Percentiles rank a stretch among this genome's conserved stretches.
These are phyloP conservation scores for Drosophila chauvacae DNA, from an alignment of 1,140 invertebrate genomes.

Conservation along the genomic window DNA sequence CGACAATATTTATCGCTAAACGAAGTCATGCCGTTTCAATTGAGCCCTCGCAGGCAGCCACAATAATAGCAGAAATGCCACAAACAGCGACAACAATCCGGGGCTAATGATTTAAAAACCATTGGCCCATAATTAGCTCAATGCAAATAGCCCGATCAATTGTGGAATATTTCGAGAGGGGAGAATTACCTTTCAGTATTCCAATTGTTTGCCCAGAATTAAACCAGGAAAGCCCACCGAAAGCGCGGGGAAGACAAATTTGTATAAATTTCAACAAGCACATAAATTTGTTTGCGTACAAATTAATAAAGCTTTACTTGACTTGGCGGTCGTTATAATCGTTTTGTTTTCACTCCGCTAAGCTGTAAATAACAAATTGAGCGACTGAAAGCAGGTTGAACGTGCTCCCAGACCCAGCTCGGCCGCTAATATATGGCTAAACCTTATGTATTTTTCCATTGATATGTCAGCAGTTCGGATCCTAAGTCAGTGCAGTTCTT, in stretches of 20 bases:
- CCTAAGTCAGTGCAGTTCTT: neutral
- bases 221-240: neutral
- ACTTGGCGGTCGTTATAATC: slow-evolving; percentile 33
- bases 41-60: slow-evolving; percentile 56
- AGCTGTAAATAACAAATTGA: slow-evolving; percentile 58
- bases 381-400: slow-evolving; percentile 61
- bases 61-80: slow-evolving; percentile 27
- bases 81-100: slow-evolving; percentile 3
- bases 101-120: slow-evolving; percentile 36
- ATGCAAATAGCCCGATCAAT: slow-evolving; percentile 39
- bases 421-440: slow-evolving; percentile 15
- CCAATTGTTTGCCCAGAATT: slow-evolving; percentile 37
- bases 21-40: slow-evolving; percentile 82
- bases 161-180: slow-evolving; percentile 9
- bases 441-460: slow-evolving; percentile 37
- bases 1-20: slow-evolving; percentile 74
- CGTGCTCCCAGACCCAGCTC: slow-evolving; percentile 39
- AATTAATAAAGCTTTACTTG: slow-evolving; percentile 61
- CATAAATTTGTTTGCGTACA: slow-evolving; percentile 70
- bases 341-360: slow-evolving; percentile 43
- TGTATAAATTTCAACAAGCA: slow-evolving; percentile 49
- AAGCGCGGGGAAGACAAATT: slow-evolving; percentile 10
- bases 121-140: slow-evolving; percentile 45
- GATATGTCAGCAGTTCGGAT: slow-evolving; percentile 10
- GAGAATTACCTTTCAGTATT: slow-evolving; percentile 9